phyloP scores from a whole-genome alignment of 1,140 invertebrate genomes.

The Drosophila littoralis region DNA sequence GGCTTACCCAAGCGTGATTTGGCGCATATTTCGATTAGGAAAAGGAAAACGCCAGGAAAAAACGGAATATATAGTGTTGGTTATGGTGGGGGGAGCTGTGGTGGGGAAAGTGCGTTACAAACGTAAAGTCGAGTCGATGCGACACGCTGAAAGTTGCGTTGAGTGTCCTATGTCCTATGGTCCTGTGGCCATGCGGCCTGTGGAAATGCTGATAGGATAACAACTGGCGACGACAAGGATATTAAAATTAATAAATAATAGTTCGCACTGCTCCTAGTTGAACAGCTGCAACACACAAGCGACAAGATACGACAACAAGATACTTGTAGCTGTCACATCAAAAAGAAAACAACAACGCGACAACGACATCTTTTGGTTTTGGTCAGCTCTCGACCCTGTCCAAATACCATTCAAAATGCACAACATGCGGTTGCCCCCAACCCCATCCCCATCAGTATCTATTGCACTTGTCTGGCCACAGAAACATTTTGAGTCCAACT shows the following conservation, averaged over 20 bases:
- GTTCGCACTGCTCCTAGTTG: neutral
- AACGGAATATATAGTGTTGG: neutral
- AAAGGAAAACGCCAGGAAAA: neutral
- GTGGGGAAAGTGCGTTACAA: neutral
- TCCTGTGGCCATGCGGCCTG: constrained; percentile 29
- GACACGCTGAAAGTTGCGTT: constrained; percentile 3
- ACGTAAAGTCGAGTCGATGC: constrained; percentile 15
- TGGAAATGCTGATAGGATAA: constrained; percentile 28
- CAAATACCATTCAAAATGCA: constrained; percentile 1
- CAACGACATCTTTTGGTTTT: constrained; percentile 16
- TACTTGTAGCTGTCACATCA: constrained; percentile 34
- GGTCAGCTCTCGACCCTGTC: neutral
- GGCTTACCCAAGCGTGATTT: constrained; percentile 35
- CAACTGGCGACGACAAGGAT: constrained; percentile 44
- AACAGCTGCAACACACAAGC: constrained; percentile 22
- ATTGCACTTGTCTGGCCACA: constrained; percentile 22
- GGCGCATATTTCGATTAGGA: constrained; percentile 41
- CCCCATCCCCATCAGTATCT: neutral
- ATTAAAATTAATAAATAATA: constrained; percentile 58
- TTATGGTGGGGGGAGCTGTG: neutral
- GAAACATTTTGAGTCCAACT: constrained; percentile 14
- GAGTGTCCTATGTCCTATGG: constrained; percentile 6
- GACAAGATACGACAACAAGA: constrained; percentile 16
- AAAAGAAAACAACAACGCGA: constrained; percentile 9
- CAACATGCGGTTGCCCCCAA: constrained; percentile 14